phyloP scores from a whole-genome alignment of 2,113 vertebrate species.

The Triplophysa rosa region DNA sequence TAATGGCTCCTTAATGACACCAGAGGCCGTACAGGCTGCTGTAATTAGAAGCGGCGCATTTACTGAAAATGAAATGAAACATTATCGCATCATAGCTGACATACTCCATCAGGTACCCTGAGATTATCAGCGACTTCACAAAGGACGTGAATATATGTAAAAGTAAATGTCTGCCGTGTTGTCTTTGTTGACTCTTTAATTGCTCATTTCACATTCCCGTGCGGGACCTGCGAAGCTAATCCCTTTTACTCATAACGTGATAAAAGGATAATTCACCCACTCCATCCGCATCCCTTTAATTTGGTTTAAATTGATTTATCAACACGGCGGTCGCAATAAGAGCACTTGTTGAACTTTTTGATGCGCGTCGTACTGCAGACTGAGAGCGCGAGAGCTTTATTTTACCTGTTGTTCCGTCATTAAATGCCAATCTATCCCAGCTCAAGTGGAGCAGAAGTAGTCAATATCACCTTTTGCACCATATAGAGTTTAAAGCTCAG shows the following conservation, averaged over 20 bases:
- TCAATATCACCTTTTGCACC: conserved; percentile 68
- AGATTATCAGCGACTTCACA: background rate
- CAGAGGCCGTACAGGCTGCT: conserved; percentile 80
- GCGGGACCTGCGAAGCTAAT: too few species aligned
- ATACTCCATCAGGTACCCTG: conserved; percentile 10
- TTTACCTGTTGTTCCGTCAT: conserved; percentile 54
- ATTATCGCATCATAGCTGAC: conserved; percentile 63
- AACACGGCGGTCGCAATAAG: background rate
- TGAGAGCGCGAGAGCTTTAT: conserved; percentile 10
- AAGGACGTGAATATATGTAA: background rate
- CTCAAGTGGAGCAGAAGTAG: conserved; percentile 71
- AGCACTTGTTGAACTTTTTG: conserved; percentile 1
- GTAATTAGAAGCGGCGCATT: conserved; percentile 83
- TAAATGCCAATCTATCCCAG: conserved; percentile 68
- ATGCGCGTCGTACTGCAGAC: background rate
- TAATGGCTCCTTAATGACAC: conserved; percentile 87
- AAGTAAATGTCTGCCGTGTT: too few species aligned
- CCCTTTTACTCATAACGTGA: too few species aligned
- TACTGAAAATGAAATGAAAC: conserved; percentile 72
- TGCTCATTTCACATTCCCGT: too few species aligned
- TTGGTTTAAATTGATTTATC: background rate
- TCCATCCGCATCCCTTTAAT: background rate
- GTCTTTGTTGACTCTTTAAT: background rate
- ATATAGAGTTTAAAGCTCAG: conserved; percentile 65
- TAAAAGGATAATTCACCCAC: background rate